Evolutionary conservation across 2,113 vertebrate species (phyloP), one percentile per base, ranked within the genome.

Genomic region (Irena cyanogastra): DNA sequence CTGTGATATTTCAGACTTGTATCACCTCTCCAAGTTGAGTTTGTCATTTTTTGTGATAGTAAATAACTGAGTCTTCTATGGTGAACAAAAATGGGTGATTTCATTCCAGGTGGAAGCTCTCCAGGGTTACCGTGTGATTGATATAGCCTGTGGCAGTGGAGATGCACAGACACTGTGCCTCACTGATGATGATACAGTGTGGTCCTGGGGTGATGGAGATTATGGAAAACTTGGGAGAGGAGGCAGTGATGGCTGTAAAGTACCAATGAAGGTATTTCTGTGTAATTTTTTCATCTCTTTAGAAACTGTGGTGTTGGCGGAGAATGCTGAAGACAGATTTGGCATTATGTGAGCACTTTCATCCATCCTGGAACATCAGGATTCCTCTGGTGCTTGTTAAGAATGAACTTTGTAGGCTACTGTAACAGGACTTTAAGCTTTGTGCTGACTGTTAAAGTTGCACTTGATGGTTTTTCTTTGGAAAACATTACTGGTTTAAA

Each of bases 141-240:
- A 99, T 23, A 98, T 99, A 30, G 99, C 99, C 28, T 99, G 99
- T 76, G 99, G 99, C 90, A 99, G 99, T 0, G 99, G 99, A 26
- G 99, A 99, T 16, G 99, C 99, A 26, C 99, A 99, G 97, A 99
- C 99, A 0, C 96, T 99, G 70, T 99, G 99, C 96, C 97, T 99
- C 89, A 99, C 99, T 5, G 99, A 99, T 47, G 99, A 99, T 78
- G 99, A 99, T 96, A 99, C 99, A 44, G 99, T 99, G 64, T 99
- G 99, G 99, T 99, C 99, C 57, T 99, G 99, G 99, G 99, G 99
- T 26, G 99, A 99, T 50, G 99, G 99, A 59, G 99, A 99, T 96
- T 99, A 99, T 3, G 99, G 99, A 96, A 99, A 99, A 95, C 98
- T 99, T 79, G 99, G 99, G 65, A 97, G 99, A 64, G 99, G 99